phyloP scores from a whole-genome alignment of 2,113 vertebrate species.

The Picathartes gymnocephalus region DNA sequence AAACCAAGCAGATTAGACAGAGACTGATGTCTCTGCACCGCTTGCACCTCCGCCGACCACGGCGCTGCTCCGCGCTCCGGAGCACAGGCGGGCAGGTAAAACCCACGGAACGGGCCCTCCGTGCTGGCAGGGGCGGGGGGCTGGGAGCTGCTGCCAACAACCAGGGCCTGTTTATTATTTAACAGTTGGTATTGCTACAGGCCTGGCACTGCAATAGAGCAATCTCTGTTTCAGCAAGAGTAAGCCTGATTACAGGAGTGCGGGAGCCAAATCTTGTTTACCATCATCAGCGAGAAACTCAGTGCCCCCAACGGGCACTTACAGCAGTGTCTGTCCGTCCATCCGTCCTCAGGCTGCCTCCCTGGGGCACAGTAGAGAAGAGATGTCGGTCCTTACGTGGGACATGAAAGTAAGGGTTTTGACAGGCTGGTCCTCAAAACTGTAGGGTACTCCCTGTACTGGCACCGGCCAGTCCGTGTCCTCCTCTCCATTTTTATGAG shows the following conservation, averaged over 20 bases:
- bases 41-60: slow-evolving; percentile 15
- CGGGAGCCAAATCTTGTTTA: slow-evolving; percentile 78
- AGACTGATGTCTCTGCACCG: slow-evolving; percentile 55
- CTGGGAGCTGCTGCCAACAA: slow-evolving; percentile 69
- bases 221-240: slow-evolving; percentile 75
- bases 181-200: slow-evolving; percentile 84
- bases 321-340: rapidly evolving
- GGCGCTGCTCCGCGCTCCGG: slow-evolving; percentile 5
- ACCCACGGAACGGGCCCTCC: slow-evolving; percentile 63
- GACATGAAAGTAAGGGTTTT: background rate
- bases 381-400: rapidly evolving
- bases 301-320: slow-evolving; percentile 63
- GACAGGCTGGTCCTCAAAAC: background rate
- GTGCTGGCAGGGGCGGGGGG: slow-evolving; percentile 19
- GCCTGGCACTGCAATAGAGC: slow-evolving; percentile 78
- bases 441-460: background rate
- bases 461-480: background rate
- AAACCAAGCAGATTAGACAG: slow-evolving; percentile 71
- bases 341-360: background rate
- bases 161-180: slow-evolving; percentile 83
- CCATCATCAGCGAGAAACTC: slow-evolving; percentile 66
- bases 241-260: slow-evolving; percentile 72
- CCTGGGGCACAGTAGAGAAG: background rate
- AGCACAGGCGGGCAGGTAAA: slow-evolving; percentile 66
- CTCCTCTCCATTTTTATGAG: background rate